Evolutionary conservation across 2,797 vertebrate genomes (phyloP).

Genomic region (Gorsachius magnificus): DNA sequence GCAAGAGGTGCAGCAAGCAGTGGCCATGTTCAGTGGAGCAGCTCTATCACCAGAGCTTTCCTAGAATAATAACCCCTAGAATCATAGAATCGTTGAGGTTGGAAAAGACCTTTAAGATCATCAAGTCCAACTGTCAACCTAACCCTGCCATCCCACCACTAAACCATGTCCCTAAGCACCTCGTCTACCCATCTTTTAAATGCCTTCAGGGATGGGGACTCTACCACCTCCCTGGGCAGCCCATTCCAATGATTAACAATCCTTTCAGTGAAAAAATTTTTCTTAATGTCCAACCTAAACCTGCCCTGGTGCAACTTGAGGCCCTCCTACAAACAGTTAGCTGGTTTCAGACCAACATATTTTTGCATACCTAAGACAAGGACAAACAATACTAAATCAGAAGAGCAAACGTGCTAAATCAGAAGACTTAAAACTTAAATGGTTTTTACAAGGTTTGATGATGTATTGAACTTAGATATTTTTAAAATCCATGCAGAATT

Average conservation of each 20-base stretch:
- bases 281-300: no score
- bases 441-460: neutral
- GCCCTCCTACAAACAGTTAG: neutral
- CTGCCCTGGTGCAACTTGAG: no score
- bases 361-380: neutral
- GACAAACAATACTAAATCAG: neutral
- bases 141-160: no score
- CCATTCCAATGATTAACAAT: no score
- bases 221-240: no score
- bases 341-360: neutral
- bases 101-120: no score
- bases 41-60: fast-evolving
- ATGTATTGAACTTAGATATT: neutral
- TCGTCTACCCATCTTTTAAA: no score
- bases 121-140: no score
- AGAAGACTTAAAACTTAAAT: neutral
- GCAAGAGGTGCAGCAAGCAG: neutral
- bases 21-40: neutral
- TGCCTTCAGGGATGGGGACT: no score
- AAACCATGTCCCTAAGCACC: no score
- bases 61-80: neutral
- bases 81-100: no score
- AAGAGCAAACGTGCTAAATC: neutral
- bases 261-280: no score
- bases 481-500: neutral